Conservation (phyloP, 2,113 vertebrate species). For the Melanerpes aurifrons region DNA sequence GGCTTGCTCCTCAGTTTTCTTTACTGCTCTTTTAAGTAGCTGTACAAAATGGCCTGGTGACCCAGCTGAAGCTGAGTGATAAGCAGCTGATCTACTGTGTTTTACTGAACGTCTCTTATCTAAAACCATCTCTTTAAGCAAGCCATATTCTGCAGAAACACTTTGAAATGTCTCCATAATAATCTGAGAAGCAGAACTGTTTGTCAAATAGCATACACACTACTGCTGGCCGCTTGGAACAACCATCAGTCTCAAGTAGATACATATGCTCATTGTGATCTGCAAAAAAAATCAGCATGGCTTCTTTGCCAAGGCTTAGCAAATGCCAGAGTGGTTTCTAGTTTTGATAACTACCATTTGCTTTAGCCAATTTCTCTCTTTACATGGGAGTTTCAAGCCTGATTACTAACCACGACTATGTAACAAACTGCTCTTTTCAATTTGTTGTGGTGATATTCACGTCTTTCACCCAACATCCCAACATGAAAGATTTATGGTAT, state of each 20-base stretch:
- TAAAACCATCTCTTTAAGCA: slow-evolving; percentile 37
- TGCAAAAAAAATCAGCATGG: slow-evolving; percentile 31
- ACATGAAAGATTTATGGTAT: slow-evolving; percentile 50
- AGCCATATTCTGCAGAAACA: slow-evolving; percentile 57
- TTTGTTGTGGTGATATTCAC: slow-evolving; percentile 5
- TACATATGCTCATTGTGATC: slow-evolving; percentile 55
- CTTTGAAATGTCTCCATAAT: slow-evolving; percentile 46
- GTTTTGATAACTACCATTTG: neutral
- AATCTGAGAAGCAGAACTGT: slow-evolving; percentile 43
- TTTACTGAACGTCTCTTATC: neutral
- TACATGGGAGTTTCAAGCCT: neutral
- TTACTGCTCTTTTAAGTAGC: neutral
- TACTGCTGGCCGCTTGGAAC: slow-evolving; percentile 58
- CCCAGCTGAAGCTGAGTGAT: slow-evolving; percentile 34
- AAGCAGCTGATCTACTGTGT: slow-evolving; percentile 44
- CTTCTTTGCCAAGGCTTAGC: slow-evolving; percentile 40
- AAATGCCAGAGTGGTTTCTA: neutral
- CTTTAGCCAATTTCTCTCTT: slow-evolving; percentile 8
- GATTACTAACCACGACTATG: neutral
- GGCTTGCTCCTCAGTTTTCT: neutral
- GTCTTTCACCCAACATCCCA: slow-evolving; percentile 23
- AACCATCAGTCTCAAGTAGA: slow-evolving; percentile 40
- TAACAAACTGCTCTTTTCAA: slow-evolving; percentile 47
- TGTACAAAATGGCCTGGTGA: neutral
- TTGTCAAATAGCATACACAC: slow-evolving; percentile 33